A percentile compares a stretch with the other conserved stretches of the same genome.
These are phyloP conservation scores for Sesia bembeciformis DNA, from an alignment of 2,888 invertebrate genomes.

Conservation along the genomic window DNA sequence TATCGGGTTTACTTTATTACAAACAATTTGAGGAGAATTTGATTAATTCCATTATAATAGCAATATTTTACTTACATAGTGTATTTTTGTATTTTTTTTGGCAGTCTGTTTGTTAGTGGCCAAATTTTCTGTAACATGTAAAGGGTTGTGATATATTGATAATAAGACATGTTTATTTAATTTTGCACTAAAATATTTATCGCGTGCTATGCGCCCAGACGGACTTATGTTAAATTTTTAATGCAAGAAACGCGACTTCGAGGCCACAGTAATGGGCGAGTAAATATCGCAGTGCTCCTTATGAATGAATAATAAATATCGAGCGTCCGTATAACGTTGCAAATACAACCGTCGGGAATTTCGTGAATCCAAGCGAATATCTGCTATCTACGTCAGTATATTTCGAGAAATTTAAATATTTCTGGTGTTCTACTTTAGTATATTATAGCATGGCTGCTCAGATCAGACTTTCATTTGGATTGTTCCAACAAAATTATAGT, in stretches of 20 bases:
- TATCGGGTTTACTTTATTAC: too few relatives aligned
- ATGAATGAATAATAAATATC: slow-evolving; percentile 64
- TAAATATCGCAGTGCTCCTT: slow-evolving; percentile 64
- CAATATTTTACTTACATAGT: too few relatives aligned
- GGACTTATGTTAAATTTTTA: slow-evolving; percentile 54
- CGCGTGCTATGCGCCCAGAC: slow-evolving; percentile 25
- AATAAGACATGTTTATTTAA: slow-evolving; percentile 22
- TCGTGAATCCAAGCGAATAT: slow-evolving; percentile 5
- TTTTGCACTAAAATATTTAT: slow-evolving; percentile 29
- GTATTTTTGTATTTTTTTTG: too few relatives aligned
- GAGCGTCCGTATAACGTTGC: slow-evolving; percentile 34
- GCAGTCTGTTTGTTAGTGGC: too few relatives aligned
- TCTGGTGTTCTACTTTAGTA: not conserved
- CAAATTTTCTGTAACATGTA: too few relatives aligned
- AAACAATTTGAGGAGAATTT: too few relatives aligned
- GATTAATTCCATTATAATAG: too few relatives aligned
- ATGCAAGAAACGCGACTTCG: slow-evolving; percentile 53
- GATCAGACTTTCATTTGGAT: not conserved
- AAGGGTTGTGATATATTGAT: too few relatives aligned
- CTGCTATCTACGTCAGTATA: not conserved
- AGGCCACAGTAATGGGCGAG: slow-evolving; percentile 57
- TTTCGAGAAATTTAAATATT: not conserved
- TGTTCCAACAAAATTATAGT: not conserved
- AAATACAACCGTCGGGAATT: slow-evolving; percentile 36
- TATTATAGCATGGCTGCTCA: not conserved